These are phyloP conservation scores for Neolamprologus devosi DNA, from an alignment of 2,113 vertebrate species.

Conservation along the genomic window DNA sequence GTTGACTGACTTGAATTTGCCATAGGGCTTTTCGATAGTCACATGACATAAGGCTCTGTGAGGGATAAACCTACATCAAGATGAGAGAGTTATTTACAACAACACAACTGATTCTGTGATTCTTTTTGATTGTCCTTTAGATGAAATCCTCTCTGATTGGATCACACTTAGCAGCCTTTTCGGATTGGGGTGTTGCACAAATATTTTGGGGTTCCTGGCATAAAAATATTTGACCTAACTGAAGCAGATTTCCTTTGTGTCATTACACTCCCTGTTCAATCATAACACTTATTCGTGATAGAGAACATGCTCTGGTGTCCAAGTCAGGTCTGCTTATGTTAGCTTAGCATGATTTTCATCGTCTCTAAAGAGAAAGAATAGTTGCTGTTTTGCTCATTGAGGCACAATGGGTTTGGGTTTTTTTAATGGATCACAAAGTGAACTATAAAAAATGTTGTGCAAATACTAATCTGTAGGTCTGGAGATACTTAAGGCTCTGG, in stretches of 20 bases:
- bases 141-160: not conserved
- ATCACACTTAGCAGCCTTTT: not conserved
- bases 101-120: not conserved
- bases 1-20: not conserved
- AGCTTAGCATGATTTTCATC: constrained; percentile 26
- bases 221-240: not conserved
- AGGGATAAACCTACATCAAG: not conserved
- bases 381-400: constrained; percentile 16
- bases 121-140: not conserved
- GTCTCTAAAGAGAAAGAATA: not conserved
- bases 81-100: not conserved
- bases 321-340: constrained; percentile 5
- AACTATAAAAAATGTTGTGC: not conserved
- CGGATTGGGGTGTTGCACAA: not conserved
- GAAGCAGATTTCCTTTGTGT: not conserved
- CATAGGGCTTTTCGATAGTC: not conserved
- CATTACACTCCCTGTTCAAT: not conserved
- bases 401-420: not conserved
- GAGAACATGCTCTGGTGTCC: not conserved
- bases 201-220: not conserved
- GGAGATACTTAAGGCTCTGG: constrained; percentile 29
- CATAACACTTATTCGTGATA: constrained; percentile 13
- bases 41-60: not conserved
- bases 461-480: constrained; percentile 18
- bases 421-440: constrained; percentile 18